These are phyloP conservation scores for Phengaris alcon DNA, from an alignment of 2,888 invertebrate species.

Conservation along the genomic window DNA sequence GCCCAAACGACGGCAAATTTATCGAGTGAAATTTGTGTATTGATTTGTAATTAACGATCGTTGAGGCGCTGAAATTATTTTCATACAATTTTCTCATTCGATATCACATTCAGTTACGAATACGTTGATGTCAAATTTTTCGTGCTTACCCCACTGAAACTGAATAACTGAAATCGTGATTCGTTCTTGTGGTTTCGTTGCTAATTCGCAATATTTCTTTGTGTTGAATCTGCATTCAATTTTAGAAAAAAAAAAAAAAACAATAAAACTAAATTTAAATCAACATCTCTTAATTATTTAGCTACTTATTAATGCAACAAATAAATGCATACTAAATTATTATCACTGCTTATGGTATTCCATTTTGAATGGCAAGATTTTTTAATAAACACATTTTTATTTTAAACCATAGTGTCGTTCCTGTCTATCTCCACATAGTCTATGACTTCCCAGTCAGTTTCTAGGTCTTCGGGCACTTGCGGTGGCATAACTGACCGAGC, in stretches of 20 bases:
- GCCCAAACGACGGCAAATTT: too few species aligned
- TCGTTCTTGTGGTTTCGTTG: neutral
- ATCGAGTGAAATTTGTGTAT: too few species aligned
- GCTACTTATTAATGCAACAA: neutral
- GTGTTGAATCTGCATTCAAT: neutral
- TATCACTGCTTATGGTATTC: slow-evolving; percentile 2
- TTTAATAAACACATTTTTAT: neutral
- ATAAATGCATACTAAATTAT: slow-evolving; percentile 11
- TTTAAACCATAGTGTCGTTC: slow-evolving; percentile 32
- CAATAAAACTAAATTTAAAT: neutral
- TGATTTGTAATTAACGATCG: too few species aligned
- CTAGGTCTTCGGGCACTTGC: slow-evolving; percentile 69
- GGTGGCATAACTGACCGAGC: slow-evolving; percentile 78
- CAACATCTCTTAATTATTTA: neutral
- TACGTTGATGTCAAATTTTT: too few species aligned
- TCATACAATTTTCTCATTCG: too few species aligned
- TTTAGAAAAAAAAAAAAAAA: neutral
- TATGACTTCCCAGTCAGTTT: slow-evolving; percentile 82
- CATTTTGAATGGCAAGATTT: slow-evolving; percentile 28
- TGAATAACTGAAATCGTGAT: too few species aligned
- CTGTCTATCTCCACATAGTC: slow-evolving; percentile 81
- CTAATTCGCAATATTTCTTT: neutral
- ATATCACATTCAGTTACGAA: too few species aligned
- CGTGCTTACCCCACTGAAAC: too few species aligned
- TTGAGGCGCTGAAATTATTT: too few species aligned